Percentiles rank a stretch among this genome's conserved stretches.
phyloP scores from a whole-genome alignment of 2,113 vertebrate species.

The Brevimyrus niger region DNA sequence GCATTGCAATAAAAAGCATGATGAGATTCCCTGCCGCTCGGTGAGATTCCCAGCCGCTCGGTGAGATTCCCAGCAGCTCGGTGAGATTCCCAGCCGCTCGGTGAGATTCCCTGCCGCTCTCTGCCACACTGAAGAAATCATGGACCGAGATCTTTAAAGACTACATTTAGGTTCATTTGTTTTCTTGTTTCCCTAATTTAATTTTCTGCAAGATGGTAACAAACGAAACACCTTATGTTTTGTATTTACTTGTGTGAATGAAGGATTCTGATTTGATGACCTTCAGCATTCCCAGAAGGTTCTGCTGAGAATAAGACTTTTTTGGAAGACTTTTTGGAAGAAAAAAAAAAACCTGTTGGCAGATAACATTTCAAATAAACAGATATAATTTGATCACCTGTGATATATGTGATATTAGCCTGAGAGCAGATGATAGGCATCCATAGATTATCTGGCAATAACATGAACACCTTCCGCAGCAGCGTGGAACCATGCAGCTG shows the following conservation, averaged over 20 bases:
- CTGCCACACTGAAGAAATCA: background rate
- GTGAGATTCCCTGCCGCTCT: background rate
- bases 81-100: background rate
- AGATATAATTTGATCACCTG: conserved; percentile 25
- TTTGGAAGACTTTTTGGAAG: background rate
- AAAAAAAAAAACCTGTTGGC: background rate
- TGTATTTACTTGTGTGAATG: background rate
- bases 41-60: background rate
- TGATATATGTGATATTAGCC: conserved; percentile 25
- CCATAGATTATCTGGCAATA: conserved; percentile 21
- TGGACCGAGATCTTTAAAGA: background rate
- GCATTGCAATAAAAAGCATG: background rate
- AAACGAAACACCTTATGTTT: background rate
- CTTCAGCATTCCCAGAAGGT: background rate
- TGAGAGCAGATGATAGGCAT: conserved; percentile 15
- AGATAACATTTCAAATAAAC: conserved; percentile 24
- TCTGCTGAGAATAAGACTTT: background rate
- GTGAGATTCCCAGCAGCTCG: too few relatives aligned
- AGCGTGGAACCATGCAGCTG: background rate
- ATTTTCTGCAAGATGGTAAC: too few relatives aligned
- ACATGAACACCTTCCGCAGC: background rate
- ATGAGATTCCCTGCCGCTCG: background rate
- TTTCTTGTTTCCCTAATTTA: background rate
- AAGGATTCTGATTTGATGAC: background rate
- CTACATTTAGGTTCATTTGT: background rate